Evolutionary conservation across 2,888 invertebrate genomes (phyloP), one percentile per base, ranked within the genome.

Genomic region (Campoplex nolae): DNA sequence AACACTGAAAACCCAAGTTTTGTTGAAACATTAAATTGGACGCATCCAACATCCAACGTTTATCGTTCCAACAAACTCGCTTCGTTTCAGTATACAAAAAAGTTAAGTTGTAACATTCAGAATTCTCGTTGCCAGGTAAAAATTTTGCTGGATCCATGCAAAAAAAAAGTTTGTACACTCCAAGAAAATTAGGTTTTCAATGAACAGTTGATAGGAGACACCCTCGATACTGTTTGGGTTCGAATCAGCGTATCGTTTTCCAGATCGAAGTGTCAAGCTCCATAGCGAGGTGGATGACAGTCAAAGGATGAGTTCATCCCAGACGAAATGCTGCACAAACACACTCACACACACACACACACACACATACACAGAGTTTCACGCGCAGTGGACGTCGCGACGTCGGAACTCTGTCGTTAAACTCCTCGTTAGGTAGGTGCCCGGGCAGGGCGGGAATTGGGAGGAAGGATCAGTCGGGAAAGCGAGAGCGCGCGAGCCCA

Each of bases 341-440:
- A 74, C 54, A 56, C 80, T 0, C 38, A 74, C 54, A 65, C 80
- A 23, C 23, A 23, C 23, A 23, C 23, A 23, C 23, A 23, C 23
- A 23, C 23, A 23, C 23, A 23, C 23, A 23, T 0, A 23, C 23
- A 23, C 54, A 65, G 77, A 83, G 74, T 78, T 87, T 81, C 86
- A 51, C 81, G 23, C 45, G 79, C 75, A 74, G 84, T 88, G 79
- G 85, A 83, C 89, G 88, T 87, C 87, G 84, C 79, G 92, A 93
- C 92, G 93, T 93, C 93, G 93, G 78, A 78, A 92, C 93, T 92
- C 92, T 94, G 93, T 93, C 93, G 94, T 94, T 94, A 94, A 93
- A 94, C 93, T 93, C 91, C 94, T 94, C 93, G 93, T 93, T 93
- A 94, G 90, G 88, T 86, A 88, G 38, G 38, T 4, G 38, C 32